These are phyloP conservation scores for Saguinus imperator DNA, from an alignment of 2,113 vertebrate species.

Conservation along the genomic window DNA sequence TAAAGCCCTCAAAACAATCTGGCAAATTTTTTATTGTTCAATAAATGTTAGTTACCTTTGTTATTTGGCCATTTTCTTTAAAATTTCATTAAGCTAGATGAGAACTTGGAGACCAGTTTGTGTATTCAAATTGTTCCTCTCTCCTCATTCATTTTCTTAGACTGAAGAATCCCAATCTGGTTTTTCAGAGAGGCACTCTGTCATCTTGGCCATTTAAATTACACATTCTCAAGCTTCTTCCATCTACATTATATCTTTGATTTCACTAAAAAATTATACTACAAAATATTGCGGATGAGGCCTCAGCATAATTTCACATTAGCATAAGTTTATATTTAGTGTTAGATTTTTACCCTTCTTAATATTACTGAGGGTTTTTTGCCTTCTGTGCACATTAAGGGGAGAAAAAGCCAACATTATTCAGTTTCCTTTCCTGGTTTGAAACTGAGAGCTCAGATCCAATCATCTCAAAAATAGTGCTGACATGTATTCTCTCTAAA, in stretches of 20 bases:
- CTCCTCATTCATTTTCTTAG: constrained; percentile 12
- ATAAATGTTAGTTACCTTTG: not conserved
- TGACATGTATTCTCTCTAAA: constrained; percentile 1
- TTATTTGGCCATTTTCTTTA: not conserved
- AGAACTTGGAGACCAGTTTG: not conserved
- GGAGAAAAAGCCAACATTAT: not conserved
- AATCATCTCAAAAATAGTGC: not conserved
- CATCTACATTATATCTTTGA: not conserved
- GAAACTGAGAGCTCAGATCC: not conserved
- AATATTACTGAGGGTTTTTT: not conserved
- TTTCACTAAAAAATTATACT: constrained; percentile 15
- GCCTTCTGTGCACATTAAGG: not conserved
- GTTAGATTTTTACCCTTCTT: not conserved
- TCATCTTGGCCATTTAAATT: not conserved
- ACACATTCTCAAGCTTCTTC: not conserved
- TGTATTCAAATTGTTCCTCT: constrained; percentile 3
- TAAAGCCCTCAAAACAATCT: not conserved
- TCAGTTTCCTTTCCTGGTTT: not conserved
- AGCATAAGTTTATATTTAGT: constrained; percentile 15
- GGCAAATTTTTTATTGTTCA: not conserved
- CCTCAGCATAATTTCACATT: constrained; percentile 44
- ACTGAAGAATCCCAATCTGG: not conserved
- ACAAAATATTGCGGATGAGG: not conserved
- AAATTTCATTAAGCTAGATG: not conserved
- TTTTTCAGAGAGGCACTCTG: not conserved